These are phyloP conservation scores for Fukomys damarensis DNA, from an alignment of 2,113 vertebrate genomes.

Conservation along the genomic window DNA sequence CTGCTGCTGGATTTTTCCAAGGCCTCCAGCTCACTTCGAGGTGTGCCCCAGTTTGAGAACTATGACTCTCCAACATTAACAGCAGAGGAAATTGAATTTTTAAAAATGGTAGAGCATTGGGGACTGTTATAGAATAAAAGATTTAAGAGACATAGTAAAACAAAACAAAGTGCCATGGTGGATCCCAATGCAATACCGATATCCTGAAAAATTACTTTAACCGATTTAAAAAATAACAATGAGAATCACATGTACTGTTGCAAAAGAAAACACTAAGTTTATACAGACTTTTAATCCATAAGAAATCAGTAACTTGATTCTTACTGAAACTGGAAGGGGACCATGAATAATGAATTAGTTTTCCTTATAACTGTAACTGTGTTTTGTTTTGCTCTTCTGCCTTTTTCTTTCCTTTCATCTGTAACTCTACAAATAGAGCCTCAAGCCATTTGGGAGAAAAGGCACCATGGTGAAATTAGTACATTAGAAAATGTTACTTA, in stretches of 20 bases:
- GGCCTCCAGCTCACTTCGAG: background rate
- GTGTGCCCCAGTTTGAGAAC: background rate
- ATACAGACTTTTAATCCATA: constrained; percentile 2
- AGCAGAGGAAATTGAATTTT: background rate
- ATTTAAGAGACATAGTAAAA: background rate
- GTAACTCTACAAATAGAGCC: background rate
- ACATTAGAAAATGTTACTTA: constrained; percentile 71
- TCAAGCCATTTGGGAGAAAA: background rate
- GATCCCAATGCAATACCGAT: background rate
- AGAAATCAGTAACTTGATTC: background rate
- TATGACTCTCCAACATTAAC: background rate
- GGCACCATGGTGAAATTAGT: background rate
- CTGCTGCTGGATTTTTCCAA: background rate
- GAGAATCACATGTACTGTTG: background rate
- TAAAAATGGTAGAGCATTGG: background rate
- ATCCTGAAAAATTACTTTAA: constrained; percentile 23
- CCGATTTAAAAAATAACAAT: constrained; percentile 6
- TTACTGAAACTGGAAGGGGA: background rate
- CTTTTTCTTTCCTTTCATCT: background rate
- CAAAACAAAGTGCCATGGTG: background rate
- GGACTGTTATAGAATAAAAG: background rate
- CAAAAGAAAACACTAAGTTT: constrained; percentile 24
- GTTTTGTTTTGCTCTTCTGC: background rate
- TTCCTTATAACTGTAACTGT: background rate
- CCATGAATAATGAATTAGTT: background rate